Conservation (phyloP, 2,888 invertebrate genomes). For the Lasioglossum vierecki region DNA sequence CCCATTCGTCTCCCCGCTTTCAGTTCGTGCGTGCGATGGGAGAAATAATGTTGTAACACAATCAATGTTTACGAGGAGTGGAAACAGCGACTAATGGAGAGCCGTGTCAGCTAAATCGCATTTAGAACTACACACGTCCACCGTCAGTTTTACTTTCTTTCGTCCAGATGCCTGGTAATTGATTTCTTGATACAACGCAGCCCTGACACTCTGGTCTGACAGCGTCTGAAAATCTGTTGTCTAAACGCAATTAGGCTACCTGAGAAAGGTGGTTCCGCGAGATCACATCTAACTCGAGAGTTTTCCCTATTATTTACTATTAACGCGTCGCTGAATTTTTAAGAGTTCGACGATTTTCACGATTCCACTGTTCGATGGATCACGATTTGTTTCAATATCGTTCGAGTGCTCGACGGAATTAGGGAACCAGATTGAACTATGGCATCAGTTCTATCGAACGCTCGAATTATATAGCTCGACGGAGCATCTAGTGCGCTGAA, state of each 20-base stretch:
- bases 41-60: background rate
- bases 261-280: background rate
- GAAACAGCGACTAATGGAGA: conserved; percentile 10
- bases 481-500: background rate
- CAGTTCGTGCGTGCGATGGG: background rate
- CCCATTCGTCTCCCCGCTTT: background rate
- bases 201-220: background rate
- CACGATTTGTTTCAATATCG: background rate
- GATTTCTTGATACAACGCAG: background rate
- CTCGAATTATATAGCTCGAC: conserved; percentile 6
- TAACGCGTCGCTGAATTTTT: background rate
- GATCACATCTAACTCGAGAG: background rate
- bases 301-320: background rate
- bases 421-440: background rate
- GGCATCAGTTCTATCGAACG: conserved; percentile 9
- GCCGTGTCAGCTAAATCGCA: background rate
- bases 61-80: conserved; percentile 9
- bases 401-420: background rate
- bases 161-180: background rate
- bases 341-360: background rate
- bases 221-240: background rate
- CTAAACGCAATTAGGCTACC: background rate
- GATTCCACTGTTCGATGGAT: background rate
- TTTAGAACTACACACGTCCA: background rate
- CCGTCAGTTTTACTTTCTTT: background rate